Evolutionary conservation across 2,888 invertebrate species (phyloP), one percentile per base, ranked within the genome.

Genomic region (Mythimna ferrago): DNA sequence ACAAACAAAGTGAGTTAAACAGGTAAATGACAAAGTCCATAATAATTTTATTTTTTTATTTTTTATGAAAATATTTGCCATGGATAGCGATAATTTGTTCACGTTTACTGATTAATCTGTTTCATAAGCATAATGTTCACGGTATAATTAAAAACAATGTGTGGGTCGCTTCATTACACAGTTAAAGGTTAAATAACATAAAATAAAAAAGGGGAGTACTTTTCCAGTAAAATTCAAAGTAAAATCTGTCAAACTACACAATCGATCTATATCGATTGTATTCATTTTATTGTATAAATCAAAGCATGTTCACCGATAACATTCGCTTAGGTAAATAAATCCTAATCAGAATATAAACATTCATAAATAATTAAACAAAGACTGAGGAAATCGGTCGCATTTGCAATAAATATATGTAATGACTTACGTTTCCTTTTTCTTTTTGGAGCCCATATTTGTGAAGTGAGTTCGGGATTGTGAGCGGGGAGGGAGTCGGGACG

Each of bases 351-450:
- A 48, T 60, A 66, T 69, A 70, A 71, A 83, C 68, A 80, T 57
- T 60, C 19, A 35, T 38, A 44, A 62, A 54, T 57, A 57, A 64
- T 41, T 44, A 26, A 69, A 14, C 44, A 71, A 66, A 66, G 5
- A 70, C 19, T 60, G 35, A 41, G 65, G 3, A 56, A 51, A 26
- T 26, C 41, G 63, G 68, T 87, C 84, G 86, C 87, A 35, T 38
- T 66, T 26, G 81, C 79, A 61, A 60, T 16, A 10, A 41, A 56
- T 57, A n/a, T 51, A n/a, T 16, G 6, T 7, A 32, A 63, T 56
- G 2, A 87, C 87, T 87, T 80, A 87, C 87, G 68, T 80, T 73
- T 82, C 80, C 57, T 85, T 86, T 71, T 82, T 85, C 76, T 88
- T 84, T 66, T 86, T 87, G 4, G 87, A 67, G 38, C 81, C 85